A percentile compares a stretch with the other conserved stretches of the same genome.
Conservation (phyloP, 2,797 vertebrate species). For the Hydrolagus colliei region DNA sequence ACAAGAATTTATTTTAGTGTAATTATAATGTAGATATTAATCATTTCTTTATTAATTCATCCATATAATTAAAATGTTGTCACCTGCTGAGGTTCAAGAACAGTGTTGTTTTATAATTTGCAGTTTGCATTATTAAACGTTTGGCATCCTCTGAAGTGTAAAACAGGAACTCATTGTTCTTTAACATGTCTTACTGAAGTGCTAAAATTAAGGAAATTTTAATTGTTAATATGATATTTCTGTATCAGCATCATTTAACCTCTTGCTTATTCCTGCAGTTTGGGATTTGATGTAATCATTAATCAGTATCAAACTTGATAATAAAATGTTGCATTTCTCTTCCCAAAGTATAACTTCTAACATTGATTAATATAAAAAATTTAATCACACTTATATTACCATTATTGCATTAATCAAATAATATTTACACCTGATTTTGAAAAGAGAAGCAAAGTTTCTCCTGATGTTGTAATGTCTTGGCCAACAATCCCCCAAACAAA, state of each 20-base stretch:
- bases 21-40: conserved; percentile 15
- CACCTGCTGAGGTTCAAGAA: conserved; percentile 19
- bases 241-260: not conserved
- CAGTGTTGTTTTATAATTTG: conserved; percentile 1
- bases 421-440: no score
- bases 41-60: conserved; percentile 23
- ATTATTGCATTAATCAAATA: no score
- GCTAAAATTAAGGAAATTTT: not conserved
- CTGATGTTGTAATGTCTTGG: no score
- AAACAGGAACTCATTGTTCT: conserved; percentile 1
- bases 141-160: conserved; percentile 1
- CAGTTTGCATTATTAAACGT: conserved; percentile 7
- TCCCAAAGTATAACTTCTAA: no score
- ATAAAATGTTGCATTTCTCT: no score
- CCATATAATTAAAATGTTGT: conserved; percentile 29
- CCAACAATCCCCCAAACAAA: no score
- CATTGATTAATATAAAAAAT: no score
- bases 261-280: not conserved
- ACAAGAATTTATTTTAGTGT: conserved; percentile 6
- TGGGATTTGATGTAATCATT: not conserved
- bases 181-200: not conserved
- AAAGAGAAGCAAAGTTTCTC: no score
- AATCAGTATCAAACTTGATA: no score
- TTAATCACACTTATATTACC: no score
- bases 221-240: not conserved